Percentiles rank a stretch among this genome's conserved stretches.
These are phyloP conservation scores for Nephrotoma flavescens DNA, from an alignment of 2,888 invertebrate species.

Conservation along the genomic window DNA sequence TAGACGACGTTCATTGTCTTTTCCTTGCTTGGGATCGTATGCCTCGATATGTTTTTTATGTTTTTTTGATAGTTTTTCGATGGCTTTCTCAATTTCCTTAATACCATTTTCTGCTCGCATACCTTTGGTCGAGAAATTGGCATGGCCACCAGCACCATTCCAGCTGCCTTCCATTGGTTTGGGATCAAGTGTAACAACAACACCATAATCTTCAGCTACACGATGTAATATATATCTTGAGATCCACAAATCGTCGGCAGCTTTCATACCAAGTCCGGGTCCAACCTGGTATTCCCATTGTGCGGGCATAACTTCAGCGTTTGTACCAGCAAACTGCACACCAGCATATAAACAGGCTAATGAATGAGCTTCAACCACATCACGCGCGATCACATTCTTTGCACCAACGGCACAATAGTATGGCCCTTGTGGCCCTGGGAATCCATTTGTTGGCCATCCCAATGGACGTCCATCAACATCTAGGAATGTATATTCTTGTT, in stretches of 20 bases:
- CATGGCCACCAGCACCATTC: conserved; percentile 91
- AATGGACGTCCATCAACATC: conserved; percentile 46
- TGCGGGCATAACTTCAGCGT: conserved; percentile 72
- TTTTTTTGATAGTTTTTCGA: conserved; percentile 53
- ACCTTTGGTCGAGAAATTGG: conserved; percentile 73
- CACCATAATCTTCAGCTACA: conserved; percentile 44
- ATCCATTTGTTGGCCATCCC: conserved; percentile 58
- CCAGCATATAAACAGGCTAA: conserved; percentile 61
- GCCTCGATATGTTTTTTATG: conserved; percentile 61
- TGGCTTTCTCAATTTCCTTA: conserved; percentile 54
- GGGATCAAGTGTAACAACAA: conserved; percentile 40
- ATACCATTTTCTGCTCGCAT: conserved; percentile 66
- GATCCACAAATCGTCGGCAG: conserved; percentile 46
- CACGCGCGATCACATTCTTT: conserved; percentile 59
- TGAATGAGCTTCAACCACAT: conserved; percentile 65
- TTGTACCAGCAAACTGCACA: conserved; percentile 58
- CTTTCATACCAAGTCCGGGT: conserved; percentile 43
- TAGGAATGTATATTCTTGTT: conserved; percentile 45
- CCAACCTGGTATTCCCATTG: conserved; percentile 59
- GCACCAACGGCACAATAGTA: conserved; percentile 79
- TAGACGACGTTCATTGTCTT: conserved; percentile 60
- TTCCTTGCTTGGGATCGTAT: conserved; percentile 63
- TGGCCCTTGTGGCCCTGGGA: conserved; percentile 55
- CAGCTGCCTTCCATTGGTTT: conserved; percentile 58
- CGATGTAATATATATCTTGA: conserved; percentile 40